Conservation (phyloP, 2,888 invertebrate genomes). For the Hemaris fuciformis region DNA sequence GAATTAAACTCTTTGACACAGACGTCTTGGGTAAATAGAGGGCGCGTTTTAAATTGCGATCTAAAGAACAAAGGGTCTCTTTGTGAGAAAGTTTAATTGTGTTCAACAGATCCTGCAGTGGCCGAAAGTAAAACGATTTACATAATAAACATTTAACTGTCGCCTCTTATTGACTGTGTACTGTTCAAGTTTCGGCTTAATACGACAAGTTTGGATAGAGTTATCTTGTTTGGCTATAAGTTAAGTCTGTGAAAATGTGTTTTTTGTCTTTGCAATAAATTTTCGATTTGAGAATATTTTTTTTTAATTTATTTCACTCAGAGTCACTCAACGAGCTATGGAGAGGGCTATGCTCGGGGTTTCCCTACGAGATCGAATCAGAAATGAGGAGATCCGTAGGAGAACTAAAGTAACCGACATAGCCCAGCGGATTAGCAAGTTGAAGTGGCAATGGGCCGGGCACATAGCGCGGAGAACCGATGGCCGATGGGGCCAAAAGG, state of each 20-base stretch:
- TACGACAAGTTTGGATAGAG: conserved; percentile 12
- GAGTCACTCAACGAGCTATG: too few species aligned
- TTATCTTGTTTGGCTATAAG: conserved; percentile 13
- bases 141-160: conserved; percentile 10
- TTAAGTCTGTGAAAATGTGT: conserved; percentile 25
- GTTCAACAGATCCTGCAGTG: conserved; percentile 15
- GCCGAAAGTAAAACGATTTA: conserved; percentile 8
- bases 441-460: too few species aligned
- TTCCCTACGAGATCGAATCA: too few species aligned
- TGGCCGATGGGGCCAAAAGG: too few species aligned
- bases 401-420: too few species aligned
- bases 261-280: too few species aligned
- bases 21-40: conserved; percentile 25
- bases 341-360: too few species aligned
- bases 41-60: conserved; percentile 27
- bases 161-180: conserved; percentile 5
- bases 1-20: conserved; percentile 27
- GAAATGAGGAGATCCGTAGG: too few species aligned
- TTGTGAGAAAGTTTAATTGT: conserved; percentile 40
- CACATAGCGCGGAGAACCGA: too few species aligned
- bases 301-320: too few species aligned
- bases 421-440: too few species aligned
- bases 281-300: too few species aligned
- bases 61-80: conserved; percentile 30
- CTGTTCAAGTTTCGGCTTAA: conserved; percentile 2